Evolutionary conservation across 1,140 invertebrate genomes (phyloP), one percentile per base, ranked within the genome.

Genomic region (Stegodyphus mimosarum): DNA sequence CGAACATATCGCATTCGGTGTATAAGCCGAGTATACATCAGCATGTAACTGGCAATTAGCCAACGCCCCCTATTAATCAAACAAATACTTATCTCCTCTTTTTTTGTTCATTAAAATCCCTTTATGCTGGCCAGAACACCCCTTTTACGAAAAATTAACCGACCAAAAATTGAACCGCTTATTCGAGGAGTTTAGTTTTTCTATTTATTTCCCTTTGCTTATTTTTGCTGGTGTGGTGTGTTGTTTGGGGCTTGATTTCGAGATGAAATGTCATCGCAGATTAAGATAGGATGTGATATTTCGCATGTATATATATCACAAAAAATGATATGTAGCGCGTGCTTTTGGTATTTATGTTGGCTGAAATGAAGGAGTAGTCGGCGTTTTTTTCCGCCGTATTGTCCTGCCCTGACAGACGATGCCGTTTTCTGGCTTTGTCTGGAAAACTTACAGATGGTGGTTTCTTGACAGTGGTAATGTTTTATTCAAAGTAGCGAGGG

Each of bases 11-110:
- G 33, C 33, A 33, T 33, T 1, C 33, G 33, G 33, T 33, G 33
- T 33, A 1, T 33, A 33, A 33, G 33, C 33, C 33, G 33, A 33
- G 33, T 33, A 33, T 33, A 33, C n/a, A 7, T 33, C 72, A 18
- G 72, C 72, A 52, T 74, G 72, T 71, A 80, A 80, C 60, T 80
- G 77, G 77, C 64, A 71, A 80, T 71, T 80, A 71, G 77, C 77
- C 77, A 80, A 80, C 67, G 48, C 50, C 33, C 51, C 18, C 69
- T 69, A 80, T 80, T 80, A 70, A 80, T 80, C 77, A 80, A 70
- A 71, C 77, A 80, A 80, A 70, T 71, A 48, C 77, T 80, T 71
- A 55, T 80, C 67, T 80, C 17, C 51, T 55, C 50, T 17, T 71
- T 60, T 60, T 70, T 53, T 10, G 66, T n/a, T 70, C 17, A 52